phyloP scores from a whole-genome alignment of 2,797 vertebrate species.

The Pteropus rufus region DNA sequence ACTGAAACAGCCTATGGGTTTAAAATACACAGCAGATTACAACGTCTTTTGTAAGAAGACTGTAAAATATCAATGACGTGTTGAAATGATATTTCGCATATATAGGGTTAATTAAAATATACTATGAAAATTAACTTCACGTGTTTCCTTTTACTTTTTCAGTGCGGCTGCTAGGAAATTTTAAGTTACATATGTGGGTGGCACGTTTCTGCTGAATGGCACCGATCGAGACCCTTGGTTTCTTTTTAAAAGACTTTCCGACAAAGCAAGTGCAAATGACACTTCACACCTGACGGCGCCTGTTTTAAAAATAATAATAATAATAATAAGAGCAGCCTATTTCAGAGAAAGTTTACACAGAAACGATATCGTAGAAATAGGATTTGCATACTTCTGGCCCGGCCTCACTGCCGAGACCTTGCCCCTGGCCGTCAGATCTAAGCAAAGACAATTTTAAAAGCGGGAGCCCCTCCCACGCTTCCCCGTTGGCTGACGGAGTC shows the following conservation, averaged over 20 bases:
- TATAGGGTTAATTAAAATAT: neutral
- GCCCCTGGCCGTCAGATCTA: rapidly evolving
- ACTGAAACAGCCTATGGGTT: rapidly evolving
- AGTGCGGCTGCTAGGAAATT: neutral
- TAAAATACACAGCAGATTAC: rapidly evolving
- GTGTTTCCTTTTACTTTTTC: neutral
- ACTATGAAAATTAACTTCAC: neutral
- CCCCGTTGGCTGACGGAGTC: neutral
- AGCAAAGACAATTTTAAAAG: neutral
- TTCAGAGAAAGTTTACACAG: neutral
- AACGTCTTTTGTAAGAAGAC: neutral
- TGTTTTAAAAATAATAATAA: neutral
- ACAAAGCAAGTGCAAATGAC: neutral
- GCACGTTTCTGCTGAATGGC: rapidly evolving
- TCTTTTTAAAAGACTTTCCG: neutral
- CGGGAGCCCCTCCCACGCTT: neutral
- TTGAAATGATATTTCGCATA: neutral
- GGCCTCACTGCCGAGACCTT: rapidly evolving
- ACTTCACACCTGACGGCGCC: neutral
- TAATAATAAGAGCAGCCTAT: neutral
- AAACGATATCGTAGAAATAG: rapidly evolving
- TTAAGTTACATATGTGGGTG: neutral
- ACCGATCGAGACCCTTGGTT: neutral
- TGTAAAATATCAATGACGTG: neutral
- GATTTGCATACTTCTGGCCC: rapidly evolving